Evolutionary conservation across 2,113 vertebrate species (phyloP), one percentile per base, ranked within the genome.

Genomic region (Psophia crepitans): DNA sequence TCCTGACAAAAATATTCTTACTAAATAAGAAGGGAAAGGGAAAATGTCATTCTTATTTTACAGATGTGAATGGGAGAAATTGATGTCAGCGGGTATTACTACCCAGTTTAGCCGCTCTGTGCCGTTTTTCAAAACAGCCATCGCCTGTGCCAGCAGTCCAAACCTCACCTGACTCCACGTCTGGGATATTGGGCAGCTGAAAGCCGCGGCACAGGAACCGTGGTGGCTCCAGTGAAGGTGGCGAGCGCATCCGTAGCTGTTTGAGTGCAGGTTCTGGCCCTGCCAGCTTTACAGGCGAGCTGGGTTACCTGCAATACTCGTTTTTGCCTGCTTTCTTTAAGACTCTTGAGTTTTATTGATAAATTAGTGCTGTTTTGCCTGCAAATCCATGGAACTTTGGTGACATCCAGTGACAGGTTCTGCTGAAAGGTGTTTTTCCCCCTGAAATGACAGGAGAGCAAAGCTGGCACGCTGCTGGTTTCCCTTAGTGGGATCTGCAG

Each of bases 351-450:
- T 89, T 91, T 97, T 96, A 81, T 86, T 84, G 68, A 85, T 87
- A 96, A 96, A 95, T 82, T 58, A 66, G 20, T 78, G 46, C 56
- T 92, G 18, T 53, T 93, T 97, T 79, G 70, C 64, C 71, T 88
- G 65, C 33, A 84, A 96, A 93, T 95, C 91, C 83, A 57, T 90
- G 87, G 94, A 96, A 95, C 82, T 94, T 92, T 76, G 94, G 89
- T 95, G 96, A 94, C 91, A 93, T 88, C 94, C 94, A 96, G 92
- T 90, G 89, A 96, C 95, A 87, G 37, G 26, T 94, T 96, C 81
- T 87, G 69, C 87, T 84, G 82, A 75, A 93, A 91, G 53, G 48
- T 77, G 35, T 14, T 46, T 80, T 84, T 48, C 37, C 74, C 26
- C 69, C 57, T 46, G 48, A 51, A 81, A 78, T 51, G 49, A 49